Conservation (phyloP, 1,140 invertebrate species). For the Drosophila leontia region DNA sequence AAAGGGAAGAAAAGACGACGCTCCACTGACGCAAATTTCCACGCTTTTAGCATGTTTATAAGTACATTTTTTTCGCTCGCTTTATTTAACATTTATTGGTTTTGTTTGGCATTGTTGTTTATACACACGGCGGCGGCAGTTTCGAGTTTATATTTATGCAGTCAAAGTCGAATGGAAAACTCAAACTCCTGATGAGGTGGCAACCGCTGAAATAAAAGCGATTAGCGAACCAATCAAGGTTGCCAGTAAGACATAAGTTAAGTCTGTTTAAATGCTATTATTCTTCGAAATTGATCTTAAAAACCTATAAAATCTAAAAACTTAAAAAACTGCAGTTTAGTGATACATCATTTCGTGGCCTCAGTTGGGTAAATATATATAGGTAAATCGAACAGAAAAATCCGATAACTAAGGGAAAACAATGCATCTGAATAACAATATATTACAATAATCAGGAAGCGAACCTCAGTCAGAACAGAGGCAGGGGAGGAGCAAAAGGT, state of each 20-base stretch:
- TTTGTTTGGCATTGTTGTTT: conserved; percentile 72
- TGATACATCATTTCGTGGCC: not conserved
- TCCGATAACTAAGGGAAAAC: conserved; percentile 36
- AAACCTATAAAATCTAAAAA: not conserved
- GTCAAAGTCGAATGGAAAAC: conserved; percentile 42
- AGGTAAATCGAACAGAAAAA: conserved; percentile 6
- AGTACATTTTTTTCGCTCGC: conserved; percentile 37
- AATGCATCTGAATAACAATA: conserved; percentile 57
- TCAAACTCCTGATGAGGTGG: conserved; percentile 25
- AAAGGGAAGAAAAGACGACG: conserved; percentile 16
- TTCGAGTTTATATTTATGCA: conserved; percentile 51
- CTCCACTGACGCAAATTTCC: conserved; percentile 70
- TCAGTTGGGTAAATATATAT: conserved; percentile 3
- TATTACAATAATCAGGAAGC: conserved; percentile 72
- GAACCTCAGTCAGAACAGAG: conserved; percentile 59
- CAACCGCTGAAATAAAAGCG: conserved; percentile 11
- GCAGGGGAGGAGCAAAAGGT: conserved; percentile 3
- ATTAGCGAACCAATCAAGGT: conserved; percentile 1
- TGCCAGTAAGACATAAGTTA: not conserved
- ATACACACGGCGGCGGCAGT: conserved; percentile 43
- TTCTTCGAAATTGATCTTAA: no score
- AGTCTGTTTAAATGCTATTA: not conserved
- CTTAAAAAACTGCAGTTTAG: not conserved
- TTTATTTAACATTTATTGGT: conserved; percentile 75
- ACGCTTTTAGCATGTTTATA: conserved; percentile 38